Conservation (phyloP, 2,113 vertebrate genomes). For the Leuciscus idus region DNA sequence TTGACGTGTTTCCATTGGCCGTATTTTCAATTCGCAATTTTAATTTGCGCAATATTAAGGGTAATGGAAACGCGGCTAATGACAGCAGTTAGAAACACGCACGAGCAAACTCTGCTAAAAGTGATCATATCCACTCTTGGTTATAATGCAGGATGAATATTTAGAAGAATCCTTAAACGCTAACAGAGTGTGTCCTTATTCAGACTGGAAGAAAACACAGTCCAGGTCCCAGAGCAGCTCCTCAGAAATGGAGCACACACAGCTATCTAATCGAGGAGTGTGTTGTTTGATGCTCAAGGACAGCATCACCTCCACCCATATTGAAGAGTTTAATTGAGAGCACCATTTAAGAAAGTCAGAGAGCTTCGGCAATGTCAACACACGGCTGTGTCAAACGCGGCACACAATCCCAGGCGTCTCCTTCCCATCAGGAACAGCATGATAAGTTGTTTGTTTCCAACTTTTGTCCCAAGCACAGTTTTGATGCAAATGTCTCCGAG, state of each 20-base stretch:
- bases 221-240: conserved; percentile 29
- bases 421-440: conserved; percentile 12
- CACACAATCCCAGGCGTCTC: neutral
- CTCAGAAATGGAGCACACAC: conserved; percentile 43
- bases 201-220: conserved; percentile 21
- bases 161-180: conserved; percentile 8
- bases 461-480: conserved; percentile 12
- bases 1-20: too few species aligned
- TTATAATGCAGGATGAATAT: neutral
- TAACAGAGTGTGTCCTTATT: neutral
- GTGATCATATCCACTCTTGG: neutral
- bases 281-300: conserved; percentile 50
- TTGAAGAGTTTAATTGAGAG: conserved; percentile 56
- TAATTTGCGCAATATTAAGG: too few species aligned
- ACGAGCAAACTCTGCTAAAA: neutral
- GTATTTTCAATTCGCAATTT: too few species aligned
- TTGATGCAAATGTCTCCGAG: conserved; percentile 7
- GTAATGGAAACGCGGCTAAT: too few species aligned
- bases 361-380: conserved; percentile 51
- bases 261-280: conserved; percentile 25
- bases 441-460: conserved; percentile 3
- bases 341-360: conserved; percentile 64
- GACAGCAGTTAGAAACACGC: neutral
- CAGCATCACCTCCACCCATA: conserved; percentile 31
- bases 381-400: neutral